Conservation (phyloP, 1,140 invertebrate genomes). For the Sitophilus oryzae region DNA sequence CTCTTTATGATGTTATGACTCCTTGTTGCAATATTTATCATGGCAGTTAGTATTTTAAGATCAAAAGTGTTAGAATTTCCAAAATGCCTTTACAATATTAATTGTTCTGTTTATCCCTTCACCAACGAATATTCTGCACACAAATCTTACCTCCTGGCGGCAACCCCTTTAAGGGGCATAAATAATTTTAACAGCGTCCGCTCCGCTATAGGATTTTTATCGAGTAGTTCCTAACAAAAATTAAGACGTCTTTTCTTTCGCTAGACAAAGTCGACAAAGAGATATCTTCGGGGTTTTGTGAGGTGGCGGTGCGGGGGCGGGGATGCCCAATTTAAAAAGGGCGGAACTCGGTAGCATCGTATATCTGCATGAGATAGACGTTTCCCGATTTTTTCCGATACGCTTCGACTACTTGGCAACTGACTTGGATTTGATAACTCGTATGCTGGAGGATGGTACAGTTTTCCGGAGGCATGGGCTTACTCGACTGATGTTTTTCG, state of each 20-base stretch:
- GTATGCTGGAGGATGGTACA: slow-evolving; percentile 49
- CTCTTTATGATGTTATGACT: too few species aligned
- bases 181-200: too few species aligned
- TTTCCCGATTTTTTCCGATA: slow-evolving; percentile 39
- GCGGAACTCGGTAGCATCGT: slow-evolving; percentile 51
- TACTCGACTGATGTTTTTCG: slow-evolving; percentile 5
- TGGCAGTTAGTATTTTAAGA: too few species aligned
- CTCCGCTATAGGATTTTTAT: slow-evolving; percentile 45
- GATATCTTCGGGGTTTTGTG: slow-evolving; percentile 46
- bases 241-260: slow-evolving; percentile 47
- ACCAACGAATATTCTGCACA: too few species aligned
- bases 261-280: slow-evolving; percentile 47
- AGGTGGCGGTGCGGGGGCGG: slow-evolving; percentile 49
- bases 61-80: too few species aligned
- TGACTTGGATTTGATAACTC: slow-evolving; percentile 46
- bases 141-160: too few species aligned
- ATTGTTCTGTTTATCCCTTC: too few species aligned
- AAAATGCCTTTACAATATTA: too few species aligned
- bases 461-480: slow-evolving; percentile 39
- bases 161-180: too few species aligned
- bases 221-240: slow-evolving; percentile 50
- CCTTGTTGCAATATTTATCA: too few species aligned
- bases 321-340: too few species aligned
- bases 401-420: slow-evolving; percentile 44
- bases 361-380: slow-evolving; percentile 52